Conservation (phyloP, 1,140 invertebrate genomes). For the Aporrectodea caliginosa region DNA sequence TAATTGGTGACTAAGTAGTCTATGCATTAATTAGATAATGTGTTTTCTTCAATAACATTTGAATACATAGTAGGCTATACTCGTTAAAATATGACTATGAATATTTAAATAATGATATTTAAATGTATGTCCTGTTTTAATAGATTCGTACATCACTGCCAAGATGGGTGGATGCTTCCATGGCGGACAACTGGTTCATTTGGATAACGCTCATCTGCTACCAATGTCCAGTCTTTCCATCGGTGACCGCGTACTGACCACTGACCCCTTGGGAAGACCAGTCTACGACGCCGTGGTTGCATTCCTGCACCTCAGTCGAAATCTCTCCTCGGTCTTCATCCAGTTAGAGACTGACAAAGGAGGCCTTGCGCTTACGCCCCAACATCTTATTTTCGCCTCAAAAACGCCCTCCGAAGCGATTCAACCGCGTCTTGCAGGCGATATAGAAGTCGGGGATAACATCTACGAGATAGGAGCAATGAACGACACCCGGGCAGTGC, state of each 20-base stretch:
- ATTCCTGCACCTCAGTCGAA: slow-evolving; percentile 77
- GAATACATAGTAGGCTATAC: background rate
- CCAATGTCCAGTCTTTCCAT: slow-evolving; percentile 64
- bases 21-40: background rate
- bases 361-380: slow-evolving; percentile 72
- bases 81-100: background rate
- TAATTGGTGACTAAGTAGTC: background rate
- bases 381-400: slow-evolving; percentile 65
- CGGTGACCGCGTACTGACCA: slow-evolving; percentile 77
- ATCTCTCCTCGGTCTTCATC: slow-evolving; percentile 67
- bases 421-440: slow-evolving; percentile 46
- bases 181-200: slow-evolving; percentile 62
- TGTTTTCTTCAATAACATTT: background rate
- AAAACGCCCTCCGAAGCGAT: background rate
- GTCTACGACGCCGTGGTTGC: slow-evolving; percentile 79
- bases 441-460: slow-evolving; percentile 51
- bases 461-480: slow-evolving; percentile 14
- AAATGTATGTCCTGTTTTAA: slow-evolving; percentile 49
- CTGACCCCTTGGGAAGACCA: slow-evolving; percentile 57
- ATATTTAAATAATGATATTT: background rate
- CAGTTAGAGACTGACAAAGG: slow-evolving; percentile 68
- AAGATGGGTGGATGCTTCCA: slow-evolving; percentile 77
- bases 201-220: slow-evolving; percentile 55
- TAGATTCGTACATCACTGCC: slow-evolving; percentile 85
- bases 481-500: slow-evolving; percentile 32